These are phyloP conservation scores for Parus major DNA, from an alignment of 2,113 vertebrate species.

Conservation along the genomic window DNA sequence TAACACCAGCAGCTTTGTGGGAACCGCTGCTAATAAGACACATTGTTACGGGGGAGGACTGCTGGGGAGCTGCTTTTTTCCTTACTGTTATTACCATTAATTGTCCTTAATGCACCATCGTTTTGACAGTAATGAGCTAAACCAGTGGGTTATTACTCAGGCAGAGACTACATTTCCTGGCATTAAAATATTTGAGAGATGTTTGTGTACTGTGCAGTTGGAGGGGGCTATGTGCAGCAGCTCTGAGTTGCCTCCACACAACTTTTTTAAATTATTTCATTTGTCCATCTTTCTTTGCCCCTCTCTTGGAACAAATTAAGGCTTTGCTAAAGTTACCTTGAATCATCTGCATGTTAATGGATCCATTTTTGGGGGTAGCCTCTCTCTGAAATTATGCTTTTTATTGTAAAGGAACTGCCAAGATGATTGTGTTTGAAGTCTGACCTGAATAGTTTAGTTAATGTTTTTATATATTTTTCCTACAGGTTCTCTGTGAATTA, in stretches of 20 bases:
- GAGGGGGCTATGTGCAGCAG: constrained; percentile 28
- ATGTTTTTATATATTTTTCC: neutral
- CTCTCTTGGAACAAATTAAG: neutral
- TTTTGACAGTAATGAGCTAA: constrained; percentile 76
- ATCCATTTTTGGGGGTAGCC: neutral
- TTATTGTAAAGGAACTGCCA: neutral
- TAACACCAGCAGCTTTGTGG: constrained; percentile 21
- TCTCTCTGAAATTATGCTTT: neutral
- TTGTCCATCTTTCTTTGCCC: neutral
- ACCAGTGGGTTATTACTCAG: constrained; percentile 62
- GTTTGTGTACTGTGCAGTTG: neutral
- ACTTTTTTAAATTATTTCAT: neutral
- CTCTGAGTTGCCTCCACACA: neutral
- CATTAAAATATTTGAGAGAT: constrained; percentile 68
- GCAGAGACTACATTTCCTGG: constrained; percentile 70
- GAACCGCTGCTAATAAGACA: constrained; percentile 37
- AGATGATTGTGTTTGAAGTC: constrained; percentile 20
- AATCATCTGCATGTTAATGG: neutral
- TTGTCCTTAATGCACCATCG: constrained; percentile 73
- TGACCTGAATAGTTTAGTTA: neutral
- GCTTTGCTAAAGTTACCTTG: neutral
- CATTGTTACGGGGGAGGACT: constrained; percentile 59
- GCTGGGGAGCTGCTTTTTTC: constrained; percentile 53
- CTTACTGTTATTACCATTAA: constrained; percentile 76
- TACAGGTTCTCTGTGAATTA: neutral